Base-by-base conservation (phyloP, 2,888 invertebrate genomes). In the Xestia rhomboidea region DNA sequence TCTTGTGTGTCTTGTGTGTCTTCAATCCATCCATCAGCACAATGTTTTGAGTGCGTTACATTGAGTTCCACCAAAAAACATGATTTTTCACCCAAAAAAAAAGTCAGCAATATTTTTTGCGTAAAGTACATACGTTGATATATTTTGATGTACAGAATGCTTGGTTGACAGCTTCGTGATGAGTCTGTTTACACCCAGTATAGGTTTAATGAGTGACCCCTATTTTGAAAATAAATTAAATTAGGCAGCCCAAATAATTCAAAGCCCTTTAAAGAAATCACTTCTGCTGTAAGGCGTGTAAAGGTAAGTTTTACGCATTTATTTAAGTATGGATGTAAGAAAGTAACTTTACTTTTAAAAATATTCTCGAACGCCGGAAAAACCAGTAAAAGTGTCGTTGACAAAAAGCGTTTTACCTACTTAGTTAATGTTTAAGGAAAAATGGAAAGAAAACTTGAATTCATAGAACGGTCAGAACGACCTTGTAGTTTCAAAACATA, bases 301-400 rank as follows among this genome's bases (percentile, higher is more conserved):
- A 34, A 34, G 21, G 60, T 60, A 1, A 60, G 30, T 11, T 1
- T 30, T 60, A 60, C 30, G 30, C 8, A 60, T 60, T 60, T 60
- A 60, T 30, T 18, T 30, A 30, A 30, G 4, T 62, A 62, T 21
- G 21, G 21, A 62, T 21, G 62, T 62, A 21, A 34, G 21, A 34
- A 34, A 21, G 62, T 34, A 34, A 21, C 24, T 24, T 63, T 63
- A n/a, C 63, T 63, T 63, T 38, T 38, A 63, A 63, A 49, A 38
- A 63, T n/a, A 63, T 63, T 64, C 11, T n/a, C 4, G 13, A 27
- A 27, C 21, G n/a, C 21, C 13, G 21, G 1, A 21, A 38, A 27
- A 3, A 62, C 44, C 24, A n/a, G 67, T 44, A 66, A 71, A 71
- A 67, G 11, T 66, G 30, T 24, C 44, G 44, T 66, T 30, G 34